Conservation (phyloP, 1,140 invertebrate genomes). For the Vollenhovia emeryi region DNA sequence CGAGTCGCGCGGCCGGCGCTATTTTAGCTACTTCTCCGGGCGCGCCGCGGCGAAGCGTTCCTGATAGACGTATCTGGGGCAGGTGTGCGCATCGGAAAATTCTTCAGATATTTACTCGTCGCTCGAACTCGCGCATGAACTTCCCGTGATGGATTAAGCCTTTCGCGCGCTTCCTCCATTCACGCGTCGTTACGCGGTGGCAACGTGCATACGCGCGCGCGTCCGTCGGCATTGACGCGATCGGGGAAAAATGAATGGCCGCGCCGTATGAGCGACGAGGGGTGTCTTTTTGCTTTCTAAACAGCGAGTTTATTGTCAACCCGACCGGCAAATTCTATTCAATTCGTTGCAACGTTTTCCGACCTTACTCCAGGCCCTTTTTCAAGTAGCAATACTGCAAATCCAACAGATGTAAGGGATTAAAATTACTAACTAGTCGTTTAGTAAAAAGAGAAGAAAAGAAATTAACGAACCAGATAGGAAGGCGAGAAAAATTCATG, state of each 20-base stretch:
- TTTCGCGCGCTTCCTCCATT: conserved; percentile 13
- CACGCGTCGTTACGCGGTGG: neutral
- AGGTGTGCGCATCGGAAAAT: conserved; percentile 39
- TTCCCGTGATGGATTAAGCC: conserved; percentile 49
- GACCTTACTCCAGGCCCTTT: too few species aligned
- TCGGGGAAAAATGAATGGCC: conserved; percentile 17
- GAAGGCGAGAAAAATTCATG: too few species aligned
- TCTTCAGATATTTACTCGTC: conserved; percentile 54
- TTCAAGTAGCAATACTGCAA: too few species aligned
- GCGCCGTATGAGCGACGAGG: neutral
- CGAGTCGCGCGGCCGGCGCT: neutral
- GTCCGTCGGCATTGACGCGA: conserved; percentile 44
- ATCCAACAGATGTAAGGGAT: too few species aligned
- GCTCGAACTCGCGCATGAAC: conserved; percentile 32
- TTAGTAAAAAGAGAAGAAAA: too few species aligned
- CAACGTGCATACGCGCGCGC: neutral
- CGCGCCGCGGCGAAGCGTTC: neutral
- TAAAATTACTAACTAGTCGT: too few species aligned
- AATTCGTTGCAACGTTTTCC: too few species aligned
- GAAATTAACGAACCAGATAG: too few species aligned
- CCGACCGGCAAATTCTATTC: too few species aligned
- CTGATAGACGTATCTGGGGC: conserved; percentile 50
- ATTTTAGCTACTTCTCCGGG: conserved; percentile 32
- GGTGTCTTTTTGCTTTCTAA: neutral
- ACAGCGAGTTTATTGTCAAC: too few species aligned